Base-by-base conservation (phyloP, 2,888 invertebrate genomes). In the Leptinotarsa tumamoca region DNA sequence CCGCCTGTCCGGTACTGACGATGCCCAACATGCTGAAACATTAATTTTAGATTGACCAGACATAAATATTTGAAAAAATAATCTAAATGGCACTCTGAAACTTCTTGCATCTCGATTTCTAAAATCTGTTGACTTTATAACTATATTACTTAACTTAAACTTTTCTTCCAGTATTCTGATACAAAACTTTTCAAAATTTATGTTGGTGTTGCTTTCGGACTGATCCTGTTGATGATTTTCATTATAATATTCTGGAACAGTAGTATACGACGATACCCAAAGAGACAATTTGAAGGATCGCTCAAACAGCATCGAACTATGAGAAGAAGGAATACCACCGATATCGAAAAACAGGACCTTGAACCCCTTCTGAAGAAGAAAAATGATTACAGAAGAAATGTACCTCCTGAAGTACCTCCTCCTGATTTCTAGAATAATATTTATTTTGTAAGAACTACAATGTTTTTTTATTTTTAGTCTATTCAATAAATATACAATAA, bases 171-270 rank as follows among this genome's bases (percentile, higher is more conserved):
- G 85, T 85, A 85, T 67, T 78, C 83, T 17, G 81, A 84, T 67
- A 84, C 84, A 4, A 81, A 80, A 67, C 74, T 83, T 18, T 85
- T 85, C 73, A 84, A 85, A 77, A 76, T 85, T 18, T 85, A 85
- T 74, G 84, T 85, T 1, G 84, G 81, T 10, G 80, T 83, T 13
- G 84, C 82, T 2, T 85, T 85, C 72, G 81, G 82, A 27, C 58
- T 83, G 58, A 69, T 83, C 10, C 23, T 83, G 10, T 27, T 83
- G 3, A 56, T 84, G 23, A 74, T 83, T 15, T 74, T 81, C 10
- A 61, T 80, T 15, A 74, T 84, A 23, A 68, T 81, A 15, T 78
- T 80, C 18, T 84, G 83, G 82, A 80, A 78, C 21, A 79, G 74
- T 43, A 78, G 72, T 67, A 43, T 72, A 4, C 71, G 72, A 51